Evolutionary conservation across 2,888 invertebrate genomes (phyloP).

Genomic region (Stenichneumon culpator): DNA sequence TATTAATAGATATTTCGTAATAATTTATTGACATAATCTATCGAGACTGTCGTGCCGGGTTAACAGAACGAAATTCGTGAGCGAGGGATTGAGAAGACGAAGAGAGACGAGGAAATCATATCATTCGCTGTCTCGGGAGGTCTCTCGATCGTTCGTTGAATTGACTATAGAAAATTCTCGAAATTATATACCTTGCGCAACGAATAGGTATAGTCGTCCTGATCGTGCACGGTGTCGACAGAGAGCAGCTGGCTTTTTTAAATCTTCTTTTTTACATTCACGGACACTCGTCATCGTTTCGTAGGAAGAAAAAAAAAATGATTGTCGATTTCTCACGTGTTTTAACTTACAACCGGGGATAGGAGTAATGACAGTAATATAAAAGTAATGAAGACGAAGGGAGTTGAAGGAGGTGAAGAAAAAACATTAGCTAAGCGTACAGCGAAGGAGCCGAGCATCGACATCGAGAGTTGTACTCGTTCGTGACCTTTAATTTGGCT

Average conservation of each 20-base stretch:
- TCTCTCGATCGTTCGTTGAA: constrained; percentile 38
- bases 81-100: background rate
- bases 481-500: constrained; percentile 38
- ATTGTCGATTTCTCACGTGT: constrained; percentile 36
- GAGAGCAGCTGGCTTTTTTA: constrained; percentile 16
- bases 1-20: constrained; percentile 65
- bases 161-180: constrained; percentile 17
- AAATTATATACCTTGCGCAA: constrained; percentile 48
- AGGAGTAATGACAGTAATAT: background rate
- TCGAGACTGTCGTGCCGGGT: constrained; percentile 60
- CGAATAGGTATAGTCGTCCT: constrained; percentile 34
- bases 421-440: background rate
- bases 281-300: constrained; percentile 9
- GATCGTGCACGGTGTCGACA: constrained; percentile 45
- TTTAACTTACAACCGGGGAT: background rate
- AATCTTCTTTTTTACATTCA: background rate
- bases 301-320: constrained; percentile 13
- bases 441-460: constrained; percentile 15
- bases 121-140: constrained; percentile 33
- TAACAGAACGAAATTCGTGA: constrained; percentile 34
- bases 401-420: background rate
- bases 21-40: constrained; percentile 67
- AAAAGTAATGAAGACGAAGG: background rate
- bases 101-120: constrained; percentile 43
- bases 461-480: constrained; percentile 20